Percentiles rank a stretch among this genome's conserved stretches.
phyloP scores from a whole-genome alignment of 2,888 invertebrate genomes.

The Dysmachus trigonus region DNA sequence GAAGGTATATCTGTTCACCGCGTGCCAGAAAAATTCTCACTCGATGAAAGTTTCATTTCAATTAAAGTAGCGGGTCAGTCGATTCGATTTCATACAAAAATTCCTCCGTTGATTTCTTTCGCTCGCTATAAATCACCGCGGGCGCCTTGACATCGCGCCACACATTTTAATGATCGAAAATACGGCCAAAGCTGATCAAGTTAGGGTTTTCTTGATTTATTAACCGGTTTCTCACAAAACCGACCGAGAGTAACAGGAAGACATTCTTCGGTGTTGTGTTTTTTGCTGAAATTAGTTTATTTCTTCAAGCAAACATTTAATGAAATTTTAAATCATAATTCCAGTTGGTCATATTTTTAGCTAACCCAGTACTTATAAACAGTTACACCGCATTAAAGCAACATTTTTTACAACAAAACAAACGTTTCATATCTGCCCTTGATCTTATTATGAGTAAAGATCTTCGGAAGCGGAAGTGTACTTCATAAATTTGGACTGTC shows the following conservation, averaged over 20 bases:
- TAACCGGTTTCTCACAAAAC: not conserved
- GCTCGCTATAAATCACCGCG: conserved; percentile 14
- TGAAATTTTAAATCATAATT: not conserved
- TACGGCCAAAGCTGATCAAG: not conserved
- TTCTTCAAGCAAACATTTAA: not conserved
- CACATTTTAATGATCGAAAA: conserved; percentile 9
- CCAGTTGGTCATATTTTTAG: not conserved
- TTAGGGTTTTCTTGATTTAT: not conserved
- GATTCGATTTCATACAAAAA: conserved; percentile 16
- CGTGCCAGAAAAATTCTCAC: conserved; percentile 6
- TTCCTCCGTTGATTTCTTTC: not conserved
- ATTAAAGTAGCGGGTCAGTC: not conserved
- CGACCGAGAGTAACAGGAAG: not conserved
- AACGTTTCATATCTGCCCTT: not conserved
- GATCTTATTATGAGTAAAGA: not conserved
- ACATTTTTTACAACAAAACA: not conserved
- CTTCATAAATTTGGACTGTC: not conserved
- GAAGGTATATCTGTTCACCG: not conserved
- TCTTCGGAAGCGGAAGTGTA: not conserved
- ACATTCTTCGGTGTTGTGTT: not conserved
- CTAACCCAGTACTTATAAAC: not conserved
- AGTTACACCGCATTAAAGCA: not conserved
- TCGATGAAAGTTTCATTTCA: conserved; percentile 14
- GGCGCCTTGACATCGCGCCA: not conserved
- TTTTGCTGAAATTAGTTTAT: not conserved